phyloP scores from a whole-genome alignment of 2,888 invertebrate species.

The Drepanosiphum platanoidis region DNA sequence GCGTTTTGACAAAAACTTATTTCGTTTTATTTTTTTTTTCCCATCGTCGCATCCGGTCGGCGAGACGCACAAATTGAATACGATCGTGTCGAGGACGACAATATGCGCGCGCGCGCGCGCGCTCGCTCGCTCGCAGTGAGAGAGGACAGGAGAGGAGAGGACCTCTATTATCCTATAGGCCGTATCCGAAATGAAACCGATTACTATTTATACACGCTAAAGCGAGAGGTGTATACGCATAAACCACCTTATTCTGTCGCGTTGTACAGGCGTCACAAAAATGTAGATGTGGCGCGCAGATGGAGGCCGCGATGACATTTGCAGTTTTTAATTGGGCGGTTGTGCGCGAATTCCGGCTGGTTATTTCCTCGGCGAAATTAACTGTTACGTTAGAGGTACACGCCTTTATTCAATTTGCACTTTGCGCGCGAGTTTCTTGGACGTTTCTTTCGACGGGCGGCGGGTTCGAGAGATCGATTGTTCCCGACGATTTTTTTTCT shows the following conservation, averaged over 20 bases:
- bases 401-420: too few species aligned
- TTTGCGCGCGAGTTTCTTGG: not conserved
- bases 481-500: not conserved
- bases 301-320: not conserved
- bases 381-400: too few species aligned
- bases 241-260: not conserved
- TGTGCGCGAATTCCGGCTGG: not conserved
- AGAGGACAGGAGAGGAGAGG: too few species aligned
- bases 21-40: slow-evolving; percentile 3
- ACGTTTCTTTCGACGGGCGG: not conserved
- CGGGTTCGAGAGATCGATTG: not conserved
- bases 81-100: slow-evolving; percentile 25
- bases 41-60: slow-evolving; percentile 29
- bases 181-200: slow-evolving; percentile 22
- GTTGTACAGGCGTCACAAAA: not conserved
- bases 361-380: too few species aligned
- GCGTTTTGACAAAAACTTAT: slow-evolving; percentile 19
- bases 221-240: not conserved
- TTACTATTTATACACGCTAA: not conserved
- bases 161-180: slow-evolving; percentile 36
- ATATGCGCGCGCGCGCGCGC: too few species aligned
- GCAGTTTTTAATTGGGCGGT: not conserved
- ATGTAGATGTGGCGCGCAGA: not conserved
- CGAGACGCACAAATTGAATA: slow-evolving; percentile 11
- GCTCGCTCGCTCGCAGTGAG: not conserved